Evolutionary conservation across 2,888 invertebrate species (phyloP).

Genomic region (Plemyria rubiginata): DNA sequence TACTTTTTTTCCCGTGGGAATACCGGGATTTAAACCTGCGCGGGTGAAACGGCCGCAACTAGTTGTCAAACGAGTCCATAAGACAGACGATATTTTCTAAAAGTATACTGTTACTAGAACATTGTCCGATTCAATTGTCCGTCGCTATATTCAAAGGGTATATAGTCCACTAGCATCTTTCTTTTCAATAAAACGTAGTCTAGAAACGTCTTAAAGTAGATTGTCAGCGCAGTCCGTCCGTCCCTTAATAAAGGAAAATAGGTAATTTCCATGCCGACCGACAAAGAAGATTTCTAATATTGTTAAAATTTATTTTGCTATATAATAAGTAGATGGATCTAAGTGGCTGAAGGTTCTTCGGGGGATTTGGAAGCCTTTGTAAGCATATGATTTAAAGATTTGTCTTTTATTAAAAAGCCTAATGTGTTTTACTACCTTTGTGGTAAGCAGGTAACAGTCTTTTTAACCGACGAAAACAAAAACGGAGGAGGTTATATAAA

Average conservation of each 20-base stretch:
- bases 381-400: neutral
- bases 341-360: conserved; percentile 8
- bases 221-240: conserved; percentile 17
- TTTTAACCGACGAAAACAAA: too few relatives aligned
- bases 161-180: neutral
- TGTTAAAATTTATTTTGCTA: conserved; percentile 24
- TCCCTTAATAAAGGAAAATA: conserved; percentile 32
- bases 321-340: conserved; percentile 19
- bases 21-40: too few relatives aligned
- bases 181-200: conserved; percentile 27
- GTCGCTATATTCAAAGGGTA: conserved; percentile 18
- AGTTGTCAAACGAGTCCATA: too few relatives aligned
- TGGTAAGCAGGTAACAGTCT: too few relatives aligned
- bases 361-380: conserved; percentile 4
- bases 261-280: conserved; percentile 33
- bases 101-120: too few relatives aligned
- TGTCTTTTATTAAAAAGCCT: neutral
- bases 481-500: too few relatives aligned
- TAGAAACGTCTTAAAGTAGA: conserved; percentile 15
- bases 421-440: too few relatives aligned
- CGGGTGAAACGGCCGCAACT: too few relatives aligned
- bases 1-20: too few relatives aligned
- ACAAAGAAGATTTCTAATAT: conserved; percentile 28
- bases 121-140: conserved; percentile 1
- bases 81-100: too few relatives aligned